Evolutionary conservation across 1,140 invertebrate species (phyloP), one percentile per base, ranked within the genome.

Genomic region (Drosophila neocordata): DNA sequence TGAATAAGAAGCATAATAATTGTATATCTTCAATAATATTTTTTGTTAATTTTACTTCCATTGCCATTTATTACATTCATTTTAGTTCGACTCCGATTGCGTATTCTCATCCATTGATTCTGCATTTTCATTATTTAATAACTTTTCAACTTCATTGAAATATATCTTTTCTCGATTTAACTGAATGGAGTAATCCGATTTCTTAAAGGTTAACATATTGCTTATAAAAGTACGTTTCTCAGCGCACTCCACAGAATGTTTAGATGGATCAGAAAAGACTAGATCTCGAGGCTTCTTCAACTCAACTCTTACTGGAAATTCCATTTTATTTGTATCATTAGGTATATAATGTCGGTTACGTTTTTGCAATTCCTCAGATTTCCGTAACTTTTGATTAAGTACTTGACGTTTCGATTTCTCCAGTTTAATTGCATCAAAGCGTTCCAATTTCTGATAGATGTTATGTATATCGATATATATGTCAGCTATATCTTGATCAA

Each of bases 401-500:
- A 11, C 69, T 2, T 20, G 13, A 7, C 55, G 11, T 0, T 13
- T 18, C 2, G 27, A 24, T 11, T 22, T 48, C 2, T 38, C 41
- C 6, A 11, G 5, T 1, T 37, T 9, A 1, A 2, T 1, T 4
- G 35, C 41, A 22, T 57, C 51, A 0, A 53, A 2, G 0, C n/a
- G n/a, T 0, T 73, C 70, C 8, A 73, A 24, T 15, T 60, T 70
- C 1, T 31, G 20, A 8, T 63, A 74, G 18, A 71, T 67, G 15
- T 77, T 73, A 27, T 77, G 73, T 35, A 73, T 18, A 12, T 77
- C 73, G 1, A 77, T 22, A 37, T 52, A 77, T 9, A 77, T 77
- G 4, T 73, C 69, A 0, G 60, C 65, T 22, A 77, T 60, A 24
- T 77, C 73, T 5, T 51, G 59, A 34, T 61, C 59, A 8, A 48